Evolutionary conservation across 2,113 vertebrate species (phyloP), one percentile per base, ranked within the genome.

Genomic region (Elachura formosa): DNA sequence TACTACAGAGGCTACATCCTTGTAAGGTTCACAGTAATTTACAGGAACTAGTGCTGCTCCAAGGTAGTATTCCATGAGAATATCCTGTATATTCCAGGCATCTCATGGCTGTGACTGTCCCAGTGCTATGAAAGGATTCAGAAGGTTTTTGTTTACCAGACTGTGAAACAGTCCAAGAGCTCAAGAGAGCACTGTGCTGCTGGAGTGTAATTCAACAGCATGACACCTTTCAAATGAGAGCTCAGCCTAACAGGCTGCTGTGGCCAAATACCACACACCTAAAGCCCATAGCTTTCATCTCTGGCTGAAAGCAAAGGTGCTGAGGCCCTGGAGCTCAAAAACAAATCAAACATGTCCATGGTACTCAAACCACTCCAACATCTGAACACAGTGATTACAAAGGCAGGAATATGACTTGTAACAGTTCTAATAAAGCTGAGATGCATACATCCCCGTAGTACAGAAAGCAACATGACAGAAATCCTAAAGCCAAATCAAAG

Each of bases 301-400:
- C 98, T 45, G 98, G 84, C 98, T 98, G 51, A 99, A 99, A 90
- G 99, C 98, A 0, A 98, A 99, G n/a, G 98, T 99, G 97, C 99
- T 99, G 84, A 99, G 98, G 55, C 98, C 99, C 55, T 99, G 96
- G 33, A 99, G 96, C 96, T 99, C 99, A 97, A 99, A 98, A 40
- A 97, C 97, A 40, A 99, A 99, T 95, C 98, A 99, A 76, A 99
- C 38, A 4, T 98, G 98, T 25, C 98, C 98, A 0, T 98, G 98
- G 95, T 98, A 98, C 85, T 99, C 98, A 97, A 99, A 99, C 98
- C 98, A 99, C 83, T 99, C 98, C 58, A 98, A 93, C 98, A 99
- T 99, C 73, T 97, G 97, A 38, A 99, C 99, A 97, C 98, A 99
- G 36, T 97, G 97, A 91, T 98, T 99, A 77, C 5, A 96, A 24